Evolutionary conservation across 2,888 invertebrate genomes (phyloP), one percentile per base, ranked within the genome.

Genomic region (Drosophila tanythrix): DNA sequence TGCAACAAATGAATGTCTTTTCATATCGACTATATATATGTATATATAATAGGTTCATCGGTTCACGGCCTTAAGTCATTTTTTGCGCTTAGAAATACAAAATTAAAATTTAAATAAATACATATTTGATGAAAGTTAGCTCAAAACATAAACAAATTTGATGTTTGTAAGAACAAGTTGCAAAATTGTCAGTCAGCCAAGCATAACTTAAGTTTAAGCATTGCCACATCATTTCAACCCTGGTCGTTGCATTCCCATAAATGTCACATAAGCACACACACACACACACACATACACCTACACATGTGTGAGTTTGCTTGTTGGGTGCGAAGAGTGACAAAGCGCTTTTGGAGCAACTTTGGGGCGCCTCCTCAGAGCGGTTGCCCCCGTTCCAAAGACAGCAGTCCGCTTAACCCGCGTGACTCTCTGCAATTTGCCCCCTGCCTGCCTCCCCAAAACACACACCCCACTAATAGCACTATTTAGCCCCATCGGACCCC

Each of bases 391-490:
- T 8, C 50, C 50, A 10, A 8, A 6, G 33, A 11, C 55, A 10
- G 55, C 43, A 62, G 77, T 29, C 76, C 59, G 52, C 74, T 79
- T 79, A 74, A 61, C 79, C 62, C 61, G 57, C 70, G 25, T 52
- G 35, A 33, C 55, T 33, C 59, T 38, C 56, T 40, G 18, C 35
- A 10, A n/a, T 31, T 13, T 4, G 15, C 35, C 33, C 21, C 53
- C 11, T 21, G 11, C 21, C 11, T 5, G 2, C 43, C 43, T 1
- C 11, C 1, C n/a, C 21, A 31, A 31, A 31, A 3, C 35, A 33
- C 21, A 25, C 13, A 21, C 21, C 13, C 46, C 25, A 25, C 46
- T 69, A 69, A 69, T 69, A 36, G 36, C 46, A 8, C 27, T 58
- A 46, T 48, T 50, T 55, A 36, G 29, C 11, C 46, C 3, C 27